These are phyloP conservation scores for Sesamia nonagrioides DNA, from an alignment of 1,140 invertebrate genomes.

Conservation along the genomic window DNA sequence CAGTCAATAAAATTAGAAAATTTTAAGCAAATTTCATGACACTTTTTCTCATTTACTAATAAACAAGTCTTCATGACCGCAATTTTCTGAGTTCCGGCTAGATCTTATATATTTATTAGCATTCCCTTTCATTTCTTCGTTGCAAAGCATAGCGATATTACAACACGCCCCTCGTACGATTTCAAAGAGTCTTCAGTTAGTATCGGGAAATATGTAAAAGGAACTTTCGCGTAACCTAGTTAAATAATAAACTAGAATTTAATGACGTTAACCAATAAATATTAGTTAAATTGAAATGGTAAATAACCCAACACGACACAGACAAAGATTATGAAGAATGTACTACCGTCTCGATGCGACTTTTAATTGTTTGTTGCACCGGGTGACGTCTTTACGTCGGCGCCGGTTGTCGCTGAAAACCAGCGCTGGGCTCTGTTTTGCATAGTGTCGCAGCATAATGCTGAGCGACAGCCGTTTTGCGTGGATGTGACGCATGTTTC, in stretches of 20 bases:
- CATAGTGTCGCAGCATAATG: too few relatives aligned
- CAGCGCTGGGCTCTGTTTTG: too few relatives aligned
- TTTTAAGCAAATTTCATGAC: too few relatives aligned
- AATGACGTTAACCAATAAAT: slow-evolving; percentile 10
- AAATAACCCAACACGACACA: neutral
- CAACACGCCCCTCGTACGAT: slow-evolving; percentile 37
- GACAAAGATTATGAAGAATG: too few relatives aligned
- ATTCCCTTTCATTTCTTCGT: slow-evolving; percentile 29
- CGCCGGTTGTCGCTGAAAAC: too few relatives aligned
- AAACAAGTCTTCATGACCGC: slow-evolving; percentile 14
- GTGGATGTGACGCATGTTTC: too few relatives aligned
- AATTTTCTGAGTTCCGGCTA: slow-evolving; percentile 7
- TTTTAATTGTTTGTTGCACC: too few relatives aligned
- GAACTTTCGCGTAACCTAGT: slow-evolving; percentile 33
- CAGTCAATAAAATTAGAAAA: too few relatives aligned
- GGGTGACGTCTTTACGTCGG: too few relatives aligned
- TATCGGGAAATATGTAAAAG: slow-evolving; percentile 31
- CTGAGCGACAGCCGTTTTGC: too few relatives aligned
- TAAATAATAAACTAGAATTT: slow-evolving; percentile 26
- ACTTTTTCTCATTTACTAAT: too few relatives aligned
- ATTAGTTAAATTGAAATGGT: neutral
- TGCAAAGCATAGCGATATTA: slow-evolving; percentile 36
- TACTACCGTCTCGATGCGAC: too few relatives aligned
- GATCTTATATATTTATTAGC: slow-evolving; percentile 30
- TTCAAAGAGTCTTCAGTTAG: slow-evolving; percentile 36